These are phyloP conservation scores for Orthonyx spaldingii DNA, from an alignment of 2,113 vertebrate genomes.

Conservation along the genomic window DNA sequence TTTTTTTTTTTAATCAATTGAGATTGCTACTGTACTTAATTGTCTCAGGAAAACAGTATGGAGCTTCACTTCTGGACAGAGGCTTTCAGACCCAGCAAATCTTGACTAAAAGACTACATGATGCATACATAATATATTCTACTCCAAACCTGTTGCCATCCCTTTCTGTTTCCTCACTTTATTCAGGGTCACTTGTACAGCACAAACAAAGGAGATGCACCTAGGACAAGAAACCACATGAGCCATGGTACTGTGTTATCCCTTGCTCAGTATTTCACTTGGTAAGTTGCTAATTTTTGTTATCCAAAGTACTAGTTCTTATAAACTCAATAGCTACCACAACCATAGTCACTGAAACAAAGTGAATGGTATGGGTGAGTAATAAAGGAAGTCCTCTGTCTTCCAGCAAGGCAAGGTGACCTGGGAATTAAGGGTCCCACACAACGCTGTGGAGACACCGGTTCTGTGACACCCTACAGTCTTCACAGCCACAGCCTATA, in stretches of 20 bases:
- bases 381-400: not conserved
- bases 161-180: not conserved
- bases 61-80: not conserved
- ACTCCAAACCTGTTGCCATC: not conserved
- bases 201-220: not conserved
- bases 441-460: not conserved
- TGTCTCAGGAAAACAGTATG: not conserved
- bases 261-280: not conserved
- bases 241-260: not conserved
- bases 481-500: conserved; percentile 10
- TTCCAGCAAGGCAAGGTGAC: not conserved
- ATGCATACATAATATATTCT: not conserved
- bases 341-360: not conserved
- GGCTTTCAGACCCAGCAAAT: not conserved
- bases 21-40: not conserved
- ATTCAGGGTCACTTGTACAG: not conserved
- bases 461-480: not conserved
- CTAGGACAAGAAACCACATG: not conserved
- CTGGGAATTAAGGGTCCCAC: not conserved
- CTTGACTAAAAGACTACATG: not conserved
- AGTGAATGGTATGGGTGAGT: not conserved
- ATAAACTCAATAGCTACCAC: not conserved
- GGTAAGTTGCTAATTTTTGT: not conserved
- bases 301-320: not conserved
- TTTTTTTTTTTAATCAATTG: not conserved